Evolutionary conservation across 2,888 invertebrate species (phyloP).

Genomic region (Podotricha telesiphe): DNA sequence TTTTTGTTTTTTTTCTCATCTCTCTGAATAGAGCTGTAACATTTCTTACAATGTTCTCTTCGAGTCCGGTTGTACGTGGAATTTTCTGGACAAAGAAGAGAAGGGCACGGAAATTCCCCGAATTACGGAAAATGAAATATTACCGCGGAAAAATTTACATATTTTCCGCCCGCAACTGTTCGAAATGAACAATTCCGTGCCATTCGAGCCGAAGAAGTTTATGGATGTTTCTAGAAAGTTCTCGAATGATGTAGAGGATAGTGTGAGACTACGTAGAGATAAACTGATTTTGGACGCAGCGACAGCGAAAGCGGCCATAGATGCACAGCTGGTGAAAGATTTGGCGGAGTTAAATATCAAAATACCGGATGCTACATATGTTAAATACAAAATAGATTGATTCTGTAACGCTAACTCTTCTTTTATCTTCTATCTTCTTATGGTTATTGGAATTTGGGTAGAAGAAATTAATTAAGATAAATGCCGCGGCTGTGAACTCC

Average conservation of each 20-base stretch:
- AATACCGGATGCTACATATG: neutral
- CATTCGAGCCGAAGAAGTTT: slow-evolving; percentile 9
- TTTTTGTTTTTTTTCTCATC: slow-evolving; percentile 2
- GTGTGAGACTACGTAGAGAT: neutral
- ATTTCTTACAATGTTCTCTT: slow-evolving; percentile 23
- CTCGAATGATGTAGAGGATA: neutral
- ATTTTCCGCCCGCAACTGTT: neutral
- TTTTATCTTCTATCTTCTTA: neutral
- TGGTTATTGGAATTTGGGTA: neutral
- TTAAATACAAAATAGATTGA: slow-evolving; percentile 10
- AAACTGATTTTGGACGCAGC: slow-evolving; percentile 18
- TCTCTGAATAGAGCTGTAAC: slow-evolving; percentile 21
- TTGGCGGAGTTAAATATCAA: slow-evolving; percentile 10
- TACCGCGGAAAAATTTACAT: neutral
- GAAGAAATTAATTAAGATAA: no score
- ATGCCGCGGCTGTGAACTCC: no score
- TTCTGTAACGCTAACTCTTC: neutral
- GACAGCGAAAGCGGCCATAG: slow-evolving; percentile 23
- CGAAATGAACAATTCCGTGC: neutral
- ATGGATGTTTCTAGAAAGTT: neutral
- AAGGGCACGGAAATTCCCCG: neutral
- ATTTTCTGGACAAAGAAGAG: neutral
- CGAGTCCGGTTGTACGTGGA: slow-evolving; percentile 22
- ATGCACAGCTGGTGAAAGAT: slow-evolving; percentile 1
- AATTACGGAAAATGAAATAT: neutral